phyloP scores from a whole-genome alignment of 1,140 invertebrate species.

The Mamestra configurata region DNA sequence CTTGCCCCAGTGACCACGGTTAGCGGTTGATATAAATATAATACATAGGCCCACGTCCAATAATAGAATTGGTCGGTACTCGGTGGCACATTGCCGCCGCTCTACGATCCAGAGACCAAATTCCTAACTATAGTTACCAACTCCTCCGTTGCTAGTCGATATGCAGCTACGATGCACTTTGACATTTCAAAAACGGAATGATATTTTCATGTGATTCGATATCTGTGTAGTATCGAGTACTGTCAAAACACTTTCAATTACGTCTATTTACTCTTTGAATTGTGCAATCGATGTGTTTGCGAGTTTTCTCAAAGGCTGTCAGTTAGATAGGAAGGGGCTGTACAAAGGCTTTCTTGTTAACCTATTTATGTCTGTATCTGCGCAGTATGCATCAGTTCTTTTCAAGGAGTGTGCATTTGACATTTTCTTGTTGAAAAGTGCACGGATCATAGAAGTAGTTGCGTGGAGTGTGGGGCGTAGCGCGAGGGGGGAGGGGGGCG shows the following conservation, averaged over 20 bases:
- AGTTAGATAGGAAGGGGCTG: conserved; percentile 30
- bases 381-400: conserved; percentile 59
- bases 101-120: conserved; percentile 53
- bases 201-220: not conserved
- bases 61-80: conserved; percentile 67
- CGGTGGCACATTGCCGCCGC: conserved; percentile 64
- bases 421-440: conserved; percentile 84
- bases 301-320: not conserved
- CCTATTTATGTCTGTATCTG: conserved; percentile 70
- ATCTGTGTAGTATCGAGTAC: conserved; percentile 1
- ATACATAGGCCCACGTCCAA: conserved; percentile 72
- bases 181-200: conserved; percentile 43
- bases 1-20: conserved; percentile 84
- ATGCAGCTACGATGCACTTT: conserved; percentile 49
- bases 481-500: conserved; percentile 55
- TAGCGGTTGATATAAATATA: conserved; percentile 82
- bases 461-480: conserved; percentile 69
- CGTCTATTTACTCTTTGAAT: not conserved
- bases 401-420: conserved; percentile 80
- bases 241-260: conserved; percentile 7
- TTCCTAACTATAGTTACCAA: conserved; percentile 44
- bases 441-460: conserved; percentile 83
- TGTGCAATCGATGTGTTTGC: conserved; percentile 38
- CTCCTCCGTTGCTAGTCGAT: conserved; percentile 39
- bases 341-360: conserved; percentile 70